A percentile compares a stretch with the other conserved stretches of the same genome.
These are phyloP conservation scores for Brenthis ino DNA, from an alignment of 2,888 invertebrate species.

Conservation along the genomic window DNA sequence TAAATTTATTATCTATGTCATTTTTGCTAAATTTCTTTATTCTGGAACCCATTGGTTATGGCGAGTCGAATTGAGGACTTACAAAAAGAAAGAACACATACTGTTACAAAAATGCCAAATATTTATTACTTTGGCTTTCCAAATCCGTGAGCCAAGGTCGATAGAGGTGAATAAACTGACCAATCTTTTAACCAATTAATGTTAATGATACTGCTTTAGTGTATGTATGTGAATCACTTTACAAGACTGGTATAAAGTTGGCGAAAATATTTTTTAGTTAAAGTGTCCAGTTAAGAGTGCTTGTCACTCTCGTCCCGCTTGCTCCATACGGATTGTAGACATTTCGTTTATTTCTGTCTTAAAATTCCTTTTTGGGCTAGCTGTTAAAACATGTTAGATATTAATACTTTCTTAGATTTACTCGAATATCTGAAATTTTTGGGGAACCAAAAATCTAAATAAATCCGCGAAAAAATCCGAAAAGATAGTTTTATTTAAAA, in stretches of 20 bases:
- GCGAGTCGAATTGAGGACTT: conserved; percentile 19
- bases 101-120: conserved; percentile 49
- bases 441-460: too few species aligned
- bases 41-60: neutral
- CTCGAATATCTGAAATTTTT: too few species aligned
- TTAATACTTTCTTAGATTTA: too few species aligned
- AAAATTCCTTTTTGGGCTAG: too few species aligned
- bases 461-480: too few species aligned
- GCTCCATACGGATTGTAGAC: too few species aligned
- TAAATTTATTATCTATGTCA: neutral
- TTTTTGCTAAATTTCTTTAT: neutral
- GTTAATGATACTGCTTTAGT: conserved; percentile 27
- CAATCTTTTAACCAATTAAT: conserved; percentile 38
- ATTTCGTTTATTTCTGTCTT: too few species aligned
- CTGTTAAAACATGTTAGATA: too few species aligned
- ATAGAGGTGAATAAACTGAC: conserved; percentile 34
- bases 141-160: conserved; percentile 53
- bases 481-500: too few species aligned
- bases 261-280: neutral
- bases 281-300: neutral
- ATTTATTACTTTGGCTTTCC: conserved; percentile 48
- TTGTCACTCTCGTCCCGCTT: neutral
- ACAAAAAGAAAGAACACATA: conserved; percentile 47
- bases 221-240: conserved; percentile 9
- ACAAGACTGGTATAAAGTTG: conserved; percentile 4